Evolutionary conservation across 1,140 invertebrate genomes (phyloP).

Genomic region (Agrypnia vestita): DNA sequence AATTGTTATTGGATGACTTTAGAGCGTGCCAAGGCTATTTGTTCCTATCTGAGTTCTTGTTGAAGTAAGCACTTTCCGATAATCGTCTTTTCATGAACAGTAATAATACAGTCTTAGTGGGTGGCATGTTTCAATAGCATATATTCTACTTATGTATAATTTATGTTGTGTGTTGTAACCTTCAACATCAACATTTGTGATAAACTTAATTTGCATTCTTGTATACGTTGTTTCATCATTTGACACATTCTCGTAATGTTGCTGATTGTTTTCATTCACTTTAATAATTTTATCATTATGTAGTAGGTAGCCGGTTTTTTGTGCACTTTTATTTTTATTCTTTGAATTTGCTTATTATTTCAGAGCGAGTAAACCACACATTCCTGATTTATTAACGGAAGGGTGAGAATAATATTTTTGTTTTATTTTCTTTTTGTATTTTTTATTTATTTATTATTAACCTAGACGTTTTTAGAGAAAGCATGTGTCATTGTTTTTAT

Average conservation of each 20-base stretch:
- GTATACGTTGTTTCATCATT: slow-evolving; percentile 9
- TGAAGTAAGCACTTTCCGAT: slow-evolving; percentile 81
- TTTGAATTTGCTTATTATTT: slow-evolving; percentile 63
- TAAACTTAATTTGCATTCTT: slow-evolving; percentile 40
- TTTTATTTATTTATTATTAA: background rate
- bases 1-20: slow-evolving; percentile 96
- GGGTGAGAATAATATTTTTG: slow-evolving; percentile 65
- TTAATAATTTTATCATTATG: slow-evolving; percentile 44
- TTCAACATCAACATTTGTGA: slow-evolving; percentile 1
- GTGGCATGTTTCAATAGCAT: slow-evolving; percentile 21
- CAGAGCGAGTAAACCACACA: slow-evolving; percentile 71
- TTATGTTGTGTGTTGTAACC: background rate
- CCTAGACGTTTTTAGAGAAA: background rate
- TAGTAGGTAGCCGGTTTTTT: slow-evolving; percentile 51
- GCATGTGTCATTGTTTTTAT: background rate
- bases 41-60: slow-evolving; percentile 94
- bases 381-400: slow-evolving; percentile 71
- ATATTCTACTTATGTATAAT: background rate
- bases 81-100: background rate
- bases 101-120: slow-evolving; percentile 8
- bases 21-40: slow-evolving; percentile 94
- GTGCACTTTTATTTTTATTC: slow-evolving; percentile 61
- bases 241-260: slow-evolving; percentile 36
- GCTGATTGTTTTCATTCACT: slow-evolving; percentile 33
- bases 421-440: slow-evolving; percentile 40